These are phyloP conservation scores for Drosophila anomelani DNA, from an alignment of 2,888 invertebrate species.

Conservation along the genomic window DNA sequence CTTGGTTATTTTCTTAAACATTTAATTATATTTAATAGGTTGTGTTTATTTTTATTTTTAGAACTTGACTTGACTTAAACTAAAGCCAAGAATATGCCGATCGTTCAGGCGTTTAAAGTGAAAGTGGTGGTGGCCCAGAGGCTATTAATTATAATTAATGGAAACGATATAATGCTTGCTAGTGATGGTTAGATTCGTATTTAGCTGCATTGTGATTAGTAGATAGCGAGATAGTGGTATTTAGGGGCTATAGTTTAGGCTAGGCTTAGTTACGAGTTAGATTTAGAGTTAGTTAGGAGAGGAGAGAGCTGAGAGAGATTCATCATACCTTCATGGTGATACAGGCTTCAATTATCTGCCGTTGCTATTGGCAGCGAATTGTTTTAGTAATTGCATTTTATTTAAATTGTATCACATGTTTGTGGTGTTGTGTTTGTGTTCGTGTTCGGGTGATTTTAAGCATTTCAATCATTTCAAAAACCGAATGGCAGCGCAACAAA, in stretches of 20 bases:
- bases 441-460: slow-evolving; percentile 61
- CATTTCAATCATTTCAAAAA: slow-evolving; percentile 56
- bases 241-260: slow-evolving; percentile 40
- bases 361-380: slow-evolving; percentile 86
- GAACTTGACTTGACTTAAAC: slow-evolving; percentile 15
- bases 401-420: slow-evolving; percentile 72
- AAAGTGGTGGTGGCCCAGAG: slow-evolving; percentile 33
- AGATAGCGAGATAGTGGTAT: slow-evolving; percentile 32
- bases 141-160: slow-evolving; percentile 36
- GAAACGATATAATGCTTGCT: slow-evolving; percentile 31
- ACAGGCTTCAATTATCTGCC: slow-evolving; percentile 98
- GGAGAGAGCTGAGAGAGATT: slow-evolving; percentile 59
- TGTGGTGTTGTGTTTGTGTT: slow-evolving; percentile 58
- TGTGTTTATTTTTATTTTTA: slow-evolving; percentile 21
- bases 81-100: slow-evolving; percentile 36
- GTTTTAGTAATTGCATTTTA: slow-evolving; percentile 67
- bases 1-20: slow-evolving; percentile 29
- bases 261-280: slow-evolving; percentile 49
- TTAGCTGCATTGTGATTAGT: slow-evolving; percentile 42
- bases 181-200: slow-evolving; percentile 32
- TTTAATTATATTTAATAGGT: slow-evolving; percentile 24
- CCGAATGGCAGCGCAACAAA: slow-evolving; percentile 66
- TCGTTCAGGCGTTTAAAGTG: slow-evolving; percentile 40
- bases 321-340: slow-evolving; percentile 94
- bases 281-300: slow-evolving; percentile 38